Percentiles rank a stretch among this genome's conserved stretches.
Evolutionary conservation across 2,113 vertebrate genomes (phyloP).

Genomic region (Syngnathus typhle): DNA sequence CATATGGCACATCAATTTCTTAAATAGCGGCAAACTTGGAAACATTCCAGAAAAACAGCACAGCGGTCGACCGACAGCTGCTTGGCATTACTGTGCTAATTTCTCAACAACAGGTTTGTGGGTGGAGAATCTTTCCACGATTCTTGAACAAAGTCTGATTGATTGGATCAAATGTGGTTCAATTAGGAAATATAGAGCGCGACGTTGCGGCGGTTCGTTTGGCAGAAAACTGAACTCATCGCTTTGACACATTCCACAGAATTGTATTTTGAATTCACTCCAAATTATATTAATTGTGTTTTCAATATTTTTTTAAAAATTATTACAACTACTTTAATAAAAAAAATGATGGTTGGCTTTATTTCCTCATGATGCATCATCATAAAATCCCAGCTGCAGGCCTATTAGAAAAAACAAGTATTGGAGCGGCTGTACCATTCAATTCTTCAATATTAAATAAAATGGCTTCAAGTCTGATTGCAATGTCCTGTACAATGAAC

Average conservation of each 20-base stretch:
- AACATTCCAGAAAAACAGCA: conserved; percentile 31
- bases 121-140: background rate
- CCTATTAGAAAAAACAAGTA: conserved; percentile 33
- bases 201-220: background rate
- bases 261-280: no score
- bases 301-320: no score
- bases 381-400: conserved; percentile 31
- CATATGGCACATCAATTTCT: conserved; percentile 43
- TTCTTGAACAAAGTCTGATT: background rate
- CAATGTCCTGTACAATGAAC: conserved; percentile 58
- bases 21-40: conserved; percentile 39
- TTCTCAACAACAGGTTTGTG: background rate
- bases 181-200: background rate
- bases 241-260: no score
- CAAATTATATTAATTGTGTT: no score
- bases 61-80: conserved; percentile 35
- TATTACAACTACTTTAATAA: background rate
- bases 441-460: conserved; percentile 70
- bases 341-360: conserved; percentile 50
- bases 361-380: conserved; percentile 51
- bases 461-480: conserved; percentile 63
- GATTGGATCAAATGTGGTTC: background rate
- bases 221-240: background rate
- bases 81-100: conserved; percentile 35
- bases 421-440: conserved; percentile 59